A percentile compares a stretch with the other conserved stretches of the same genome.
phyloP scores from a whole-genome alignment of 2,113 vertebrate species.

The human region DNA sequence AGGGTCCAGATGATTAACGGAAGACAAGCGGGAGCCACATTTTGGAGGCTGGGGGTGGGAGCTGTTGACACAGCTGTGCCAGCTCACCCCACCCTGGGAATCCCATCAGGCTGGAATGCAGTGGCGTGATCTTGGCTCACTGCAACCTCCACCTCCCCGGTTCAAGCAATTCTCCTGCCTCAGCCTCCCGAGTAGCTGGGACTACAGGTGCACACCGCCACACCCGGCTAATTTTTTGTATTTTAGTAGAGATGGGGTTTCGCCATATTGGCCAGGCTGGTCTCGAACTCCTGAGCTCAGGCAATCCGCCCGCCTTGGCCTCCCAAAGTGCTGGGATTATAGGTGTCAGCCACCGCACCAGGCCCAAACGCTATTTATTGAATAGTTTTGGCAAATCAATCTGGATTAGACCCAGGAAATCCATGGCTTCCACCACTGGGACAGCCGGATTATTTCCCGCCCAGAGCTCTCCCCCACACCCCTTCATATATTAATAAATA shows the following conservation, averaged over 20 bases:
- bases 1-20: background rate
- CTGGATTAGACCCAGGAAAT: background rate
- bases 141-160: too few species aligned
- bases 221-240: too few species aligned
- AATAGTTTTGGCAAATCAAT: background rate
- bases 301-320: too few species aligned
- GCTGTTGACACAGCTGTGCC: background rate
- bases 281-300: too few species aligned
- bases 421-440: background rate
- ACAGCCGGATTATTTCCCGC: background rate
- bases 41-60: fast-evolving
- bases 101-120: background rate
- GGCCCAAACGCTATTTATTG: background rate
- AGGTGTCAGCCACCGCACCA: too few species aligned
- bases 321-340: too few species aligned
- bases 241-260: too few species aligned
- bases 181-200: too few species aligned
- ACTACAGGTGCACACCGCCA: too few species aligned
- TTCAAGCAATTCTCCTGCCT: too few species aligned
- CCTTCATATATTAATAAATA: background rate
- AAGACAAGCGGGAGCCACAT: background rate
- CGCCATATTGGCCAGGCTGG: too few species aligned
- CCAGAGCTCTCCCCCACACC: background rate
- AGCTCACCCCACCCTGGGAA: background rate
- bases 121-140: too few species aligned